Evolutionary conservation across 1,140 invertebrate species (phyloP), one percentile per base, ranked within the genome.

Genomic region (Temnothorax nylanderi): DNA sequence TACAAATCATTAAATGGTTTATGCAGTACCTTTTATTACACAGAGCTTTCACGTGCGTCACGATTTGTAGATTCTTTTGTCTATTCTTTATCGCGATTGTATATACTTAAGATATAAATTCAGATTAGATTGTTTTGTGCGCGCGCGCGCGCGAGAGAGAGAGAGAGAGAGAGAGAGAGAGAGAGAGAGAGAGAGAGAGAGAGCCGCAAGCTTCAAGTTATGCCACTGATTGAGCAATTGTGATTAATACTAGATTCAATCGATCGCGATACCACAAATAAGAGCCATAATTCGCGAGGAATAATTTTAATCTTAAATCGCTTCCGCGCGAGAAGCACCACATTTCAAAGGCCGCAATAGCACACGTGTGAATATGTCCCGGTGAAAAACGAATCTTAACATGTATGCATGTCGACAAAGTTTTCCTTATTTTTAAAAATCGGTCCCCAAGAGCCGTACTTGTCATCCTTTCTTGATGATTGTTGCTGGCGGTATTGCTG

Each of bases 361-460:
- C 11, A 18, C 13, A 7, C 0, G 54, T 49, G 5, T 26, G 5
- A 51, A 18, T 16, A 85, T 56, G 10, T 41, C 4, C 13, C 3
- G 6, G 41, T 58, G 21, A 80, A 54, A 78, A 1, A 49, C 41
- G 54, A 21, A 44, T 92, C 64, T 92, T 62, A 97, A 93, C 96
- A 97, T 92, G 96, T 94, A 92, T 98, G 97, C 96, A 97, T 97
- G 85, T 96, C 96, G 26, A 96, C 94, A 91, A 97, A 98, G 90
- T 97, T 96, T 88, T 97, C 95, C 91, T 97, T 97, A 95, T 97
- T 97, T 94, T 97, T 97, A 94, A 96, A 97, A 67, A 96, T 95
- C 37, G 97, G 95, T 86, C 97, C 97, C 97, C 97, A 97, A 67
- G 96, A 95, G 56, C 96, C 96, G 86, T 97, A 96, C 92, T 97